Evolutionary conservation across 2,113 vertebrate species (phyloP).

Genomic region (Nansenia antarctica): DNA sequence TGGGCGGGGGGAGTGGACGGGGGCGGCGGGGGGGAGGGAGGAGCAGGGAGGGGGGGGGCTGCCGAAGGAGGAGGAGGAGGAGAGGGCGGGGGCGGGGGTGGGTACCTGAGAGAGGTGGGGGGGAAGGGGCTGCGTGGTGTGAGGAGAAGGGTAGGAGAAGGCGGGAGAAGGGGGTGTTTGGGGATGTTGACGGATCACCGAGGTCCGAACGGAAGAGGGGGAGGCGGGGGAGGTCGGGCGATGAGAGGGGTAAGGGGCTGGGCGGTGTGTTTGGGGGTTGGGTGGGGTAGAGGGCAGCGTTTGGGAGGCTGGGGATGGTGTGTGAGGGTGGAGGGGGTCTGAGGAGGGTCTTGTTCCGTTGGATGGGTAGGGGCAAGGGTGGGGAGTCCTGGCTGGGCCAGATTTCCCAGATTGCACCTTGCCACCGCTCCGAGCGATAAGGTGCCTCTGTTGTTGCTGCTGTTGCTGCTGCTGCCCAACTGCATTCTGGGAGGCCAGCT

Average conservation of each 20-base stretch:
- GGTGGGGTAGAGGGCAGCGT: constrained; percentile 21
- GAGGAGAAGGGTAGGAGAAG: constrained; percentile 11
- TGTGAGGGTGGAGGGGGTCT: background rate
- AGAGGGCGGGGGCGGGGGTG: background rate
- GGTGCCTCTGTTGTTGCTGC: constrained; percentile 82
- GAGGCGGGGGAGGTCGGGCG: background rate
- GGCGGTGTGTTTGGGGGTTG: background rate
- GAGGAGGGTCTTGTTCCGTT: too few relatives aligned
- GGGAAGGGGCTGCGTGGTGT: background rate
- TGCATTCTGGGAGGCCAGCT: constrained; percentile 87
- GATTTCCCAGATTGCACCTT: background rate
- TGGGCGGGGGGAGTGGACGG: constrained; percentile 60
- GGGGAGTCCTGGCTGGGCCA: background rate
- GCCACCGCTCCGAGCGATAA: constrained; percentile 4
- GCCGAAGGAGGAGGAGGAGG: background rate
- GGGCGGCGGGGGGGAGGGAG: constrained; percentile 20
- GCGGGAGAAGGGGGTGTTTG: constrained; percentile 9
- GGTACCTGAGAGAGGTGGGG: constrained; percentile 9
- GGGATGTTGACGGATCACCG: constrained; percentile 1
- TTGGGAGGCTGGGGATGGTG: constrained; percentile 6
- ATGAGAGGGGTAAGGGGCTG: background rate
- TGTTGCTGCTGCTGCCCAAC: constrained; percentile 78
- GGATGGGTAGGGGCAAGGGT: background rate
- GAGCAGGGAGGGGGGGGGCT: constrained; percentile 19
- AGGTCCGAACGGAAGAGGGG: background rate